Conservation (phyloP, 1,140 invertebrate species). For the Eumeta japonica region DNA sequence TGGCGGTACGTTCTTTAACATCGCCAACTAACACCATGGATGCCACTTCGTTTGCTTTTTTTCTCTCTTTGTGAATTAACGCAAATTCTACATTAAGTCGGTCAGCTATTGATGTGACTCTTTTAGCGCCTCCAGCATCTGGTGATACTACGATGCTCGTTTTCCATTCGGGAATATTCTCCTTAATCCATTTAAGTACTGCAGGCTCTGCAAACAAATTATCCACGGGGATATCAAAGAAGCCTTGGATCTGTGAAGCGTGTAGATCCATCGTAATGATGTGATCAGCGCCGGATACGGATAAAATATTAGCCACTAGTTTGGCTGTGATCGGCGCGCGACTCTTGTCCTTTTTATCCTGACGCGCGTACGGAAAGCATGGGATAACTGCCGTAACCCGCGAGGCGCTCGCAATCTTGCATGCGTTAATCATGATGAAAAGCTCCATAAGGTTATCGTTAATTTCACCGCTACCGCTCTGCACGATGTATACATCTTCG, state of each 20-base stretch:
- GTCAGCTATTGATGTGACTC: slow-evolving; percentile 70
- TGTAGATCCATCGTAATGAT: slow-evolving; percentile 99
- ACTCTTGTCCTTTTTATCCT: slow-evolving; percentile 99
- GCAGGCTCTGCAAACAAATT: slow-evolving; percentile 99
- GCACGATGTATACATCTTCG: slow-evolving; percentile 99
- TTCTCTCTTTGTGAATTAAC: slow-evolving; percentile 97
- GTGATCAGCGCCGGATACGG: slow-evolving; percentile 96
- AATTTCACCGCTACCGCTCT: slow-evolving; percentile 96
- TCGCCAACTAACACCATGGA: slow-evolving; percentile 99
- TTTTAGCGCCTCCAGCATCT: slow-evolving; percentile 97
- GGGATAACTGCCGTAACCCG: slow-evolving; percentile 98
- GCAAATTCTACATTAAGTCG: slow-evolving; percentile 97
- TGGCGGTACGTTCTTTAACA: slow-evolving; percentile 95
- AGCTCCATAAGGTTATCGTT: slow-evolving; percentile 99
- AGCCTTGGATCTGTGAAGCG: slow-evolving; percentile 94
- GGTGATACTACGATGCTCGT: slow-evolving; percentile 98
- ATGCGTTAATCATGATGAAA: slow-evolving; percentile 99
- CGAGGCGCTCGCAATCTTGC: slow-evolving; percentile 98
- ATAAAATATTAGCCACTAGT: slow-evolving; percentile 97
- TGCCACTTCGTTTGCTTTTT: slow-evolving; percentile 97
- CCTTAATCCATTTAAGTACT: slow-evolving; percentile 99
- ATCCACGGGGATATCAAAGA: slow-evolving; percentile 67
- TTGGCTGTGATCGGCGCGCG: slow-evolving; percentile 98
- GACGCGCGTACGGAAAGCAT: slow-evolving; percentile 97
- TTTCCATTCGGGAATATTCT: slow-evolving; percentile 96